phyloP scores from a whole-genome alignment of 2,888 invertebrate genomes.

The Tetragnatha montana region DNA sequence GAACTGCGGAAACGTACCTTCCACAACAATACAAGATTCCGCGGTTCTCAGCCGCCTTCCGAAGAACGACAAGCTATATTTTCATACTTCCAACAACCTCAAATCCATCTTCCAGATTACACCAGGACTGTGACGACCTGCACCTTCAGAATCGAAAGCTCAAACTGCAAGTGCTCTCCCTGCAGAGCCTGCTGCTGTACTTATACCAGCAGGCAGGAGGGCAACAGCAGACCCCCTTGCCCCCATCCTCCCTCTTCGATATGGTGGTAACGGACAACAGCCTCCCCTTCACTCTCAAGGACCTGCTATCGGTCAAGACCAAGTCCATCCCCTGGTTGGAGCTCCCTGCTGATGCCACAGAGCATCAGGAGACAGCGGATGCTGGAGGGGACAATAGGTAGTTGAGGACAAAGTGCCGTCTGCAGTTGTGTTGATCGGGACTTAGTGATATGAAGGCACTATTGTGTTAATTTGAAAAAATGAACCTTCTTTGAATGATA shows the following conservation, averaged over 20 bases:
- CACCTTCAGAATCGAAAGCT: constrained; percentile 49
- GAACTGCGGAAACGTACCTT: no score
- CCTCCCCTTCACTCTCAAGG: constrained; percentile 24
- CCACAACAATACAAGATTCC: no score
- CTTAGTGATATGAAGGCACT: neutral
- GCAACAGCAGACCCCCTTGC: neutral
- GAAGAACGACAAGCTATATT: no score
- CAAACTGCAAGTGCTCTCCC: constrained; percentile 59
- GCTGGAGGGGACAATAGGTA: neutral
- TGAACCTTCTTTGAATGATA: no score
- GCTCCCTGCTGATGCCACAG: neutral
- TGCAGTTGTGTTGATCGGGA: neutral
- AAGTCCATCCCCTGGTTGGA: constrained; percentile 57
- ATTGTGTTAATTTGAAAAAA: neutral
- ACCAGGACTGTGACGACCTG: constrained; percentile 46
- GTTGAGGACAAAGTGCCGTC: neutral
- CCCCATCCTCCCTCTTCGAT: constrained; percentile 22
- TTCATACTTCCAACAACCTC: neutral
- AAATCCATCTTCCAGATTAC: constrained; percentile 23
- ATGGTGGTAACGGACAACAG: constrained; percentile 3
- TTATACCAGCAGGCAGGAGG: constrained; percentile 44
- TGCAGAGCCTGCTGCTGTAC: constrained; percentile 53
- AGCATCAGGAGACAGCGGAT: neutral
- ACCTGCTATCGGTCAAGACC: constrained; percentile 3
- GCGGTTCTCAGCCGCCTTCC: no score